Base-by-base conservation (phyloP, 2,113 vertebrate species). In the human region DNA sequence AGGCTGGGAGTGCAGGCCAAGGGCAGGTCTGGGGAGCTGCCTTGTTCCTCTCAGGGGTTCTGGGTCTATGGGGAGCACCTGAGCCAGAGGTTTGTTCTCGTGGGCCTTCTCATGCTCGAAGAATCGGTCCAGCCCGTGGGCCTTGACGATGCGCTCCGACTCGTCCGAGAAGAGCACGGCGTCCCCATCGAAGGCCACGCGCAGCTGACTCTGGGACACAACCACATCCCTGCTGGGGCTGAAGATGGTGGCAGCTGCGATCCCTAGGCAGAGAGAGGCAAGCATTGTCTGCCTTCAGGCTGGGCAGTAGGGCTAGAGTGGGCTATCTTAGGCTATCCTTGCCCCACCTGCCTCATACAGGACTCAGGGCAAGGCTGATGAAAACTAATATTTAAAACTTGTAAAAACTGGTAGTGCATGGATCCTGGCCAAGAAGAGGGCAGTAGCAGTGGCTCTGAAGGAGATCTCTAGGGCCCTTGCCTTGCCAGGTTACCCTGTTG, bases 91-190 rank as follows among this genome's bases (percentile, higher is more conserved):
- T 55, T 99, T 99, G 99, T 99, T 99, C 98, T 99, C 99, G 0
- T 99, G 99, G 0, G 99, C 97, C 97, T 99, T 99, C 94, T 99
- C 99, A 0, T 99, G 99, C 97, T 99, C 99, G 13, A 99, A 99
- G 98, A 99, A 99, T 98, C 98, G 99, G 97, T 99, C 99, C 94
- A 99, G 98, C 88, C 99, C 99, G 0, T 99, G 99, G 57, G 99
- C 99, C 97, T 99, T 99, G 97, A 99, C 99, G 14, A 99, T 99
- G 97, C 99, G 99, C 97, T 99, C 99, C 0, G 99, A 99, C 98
- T 99, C 99, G 0, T 99, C 99, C 0, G 99, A 99, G 97, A 99
- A 99, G 70, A 99, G 99, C 64, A 99, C 99, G 0, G 99, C 99
- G 0, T 99, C 99, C 0, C 99, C 99, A 3, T 99, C 99, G 0